Percentiles rank a stretch among this genome's conserved stretches.
Conservation (phyloP, 2,113 vertebrate species). For the Ceratotherium simum region DNA sequence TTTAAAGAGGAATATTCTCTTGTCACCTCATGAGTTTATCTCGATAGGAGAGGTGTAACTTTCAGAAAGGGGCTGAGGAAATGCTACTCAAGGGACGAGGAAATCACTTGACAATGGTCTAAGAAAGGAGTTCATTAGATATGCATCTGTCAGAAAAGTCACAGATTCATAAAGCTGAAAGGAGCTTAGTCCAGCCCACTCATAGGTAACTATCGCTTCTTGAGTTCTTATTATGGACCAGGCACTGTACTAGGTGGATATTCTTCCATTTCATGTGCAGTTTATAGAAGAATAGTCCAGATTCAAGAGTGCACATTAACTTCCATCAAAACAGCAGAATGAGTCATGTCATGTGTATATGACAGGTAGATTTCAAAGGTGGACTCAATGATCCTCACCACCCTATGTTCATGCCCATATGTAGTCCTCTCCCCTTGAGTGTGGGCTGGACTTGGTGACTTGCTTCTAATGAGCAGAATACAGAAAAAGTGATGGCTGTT, state of each 20-base stretch:
- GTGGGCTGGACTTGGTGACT: not conserved
- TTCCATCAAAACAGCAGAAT: not conserved
- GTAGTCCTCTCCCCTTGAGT: not conserved
- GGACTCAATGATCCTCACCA: not conserved
- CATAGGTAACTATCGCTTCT: not conserved
- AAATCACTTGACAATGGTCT: not conserved
- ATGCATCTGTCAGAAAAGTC: not conserved
- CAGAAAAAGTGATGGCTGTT: not conserved
- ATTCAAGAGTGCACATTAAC: not conserved
- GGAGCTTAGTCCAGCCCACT: not conserved
- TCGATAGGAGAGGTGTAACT: not conserved
- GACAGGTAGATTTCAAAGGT: not conserved
- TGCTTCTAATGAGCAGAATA: not conserved
- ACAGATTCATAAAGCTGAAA: not conserved
- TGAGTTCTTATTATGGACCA: not conserved
- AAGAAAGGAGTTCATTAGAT: not conserved
- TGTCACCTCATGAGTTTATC: not conserved
- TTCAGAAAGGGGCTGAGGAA: not conserved
- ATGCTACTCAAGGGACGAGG: not conserved
- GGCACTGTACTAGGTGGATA: not conserved
- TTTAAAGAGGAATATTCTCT: not conserved
- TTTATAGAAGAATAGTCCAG: not conserved
- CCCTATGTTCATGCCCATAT: not conserved
- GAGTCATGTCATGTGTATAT: fast-evolving
- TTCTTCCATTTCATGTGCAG: not conserved